Evolutionary conservation across 2,113 vertebrate genomes (phyloP).

Genomic region (Notothenia rossii): DNA sequence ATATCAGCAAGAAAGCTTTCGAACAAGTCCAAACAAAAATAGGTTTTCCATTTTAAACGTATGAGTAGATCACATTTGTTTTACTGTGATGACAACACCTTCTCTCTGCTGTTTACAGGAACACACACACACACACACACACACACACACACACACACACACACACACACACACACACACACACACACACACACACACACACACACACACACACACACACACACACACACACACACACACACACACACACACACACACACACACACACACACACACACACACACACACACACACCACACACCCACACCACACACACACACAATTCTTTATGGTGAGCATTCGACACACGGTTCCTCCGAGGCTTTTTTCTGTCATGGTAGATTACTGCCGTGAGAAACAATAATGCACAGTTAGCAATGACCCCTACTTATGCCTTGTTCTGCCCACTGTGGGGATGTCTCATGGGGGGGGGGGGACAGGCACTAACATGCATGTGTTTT

Average conservation of each 20-base stretch:
- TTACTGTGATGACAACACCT: neutral
- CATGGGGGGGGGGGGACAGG: neutral
- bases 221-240: too few species aligned
- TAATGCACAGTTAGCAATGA: slow-evolving; percentile 24
- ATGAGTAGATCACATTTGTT: neutral
- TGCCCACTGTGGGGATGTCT: neutral
- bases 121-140: neutral
- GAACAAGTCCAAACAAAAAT: neutral
- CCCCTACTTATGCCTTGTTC: slow-evolving; percentile 14
- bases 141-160: neutral
- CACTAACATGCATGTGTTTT: neutral
- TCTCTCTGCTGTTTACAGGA: neutral
- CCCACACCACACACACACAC: slow-evolving; percentile 5
- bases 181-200: too few species aligned
- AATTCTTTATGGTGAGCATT: slow-evolving; percentile 4
- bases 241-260: too few species aligned
- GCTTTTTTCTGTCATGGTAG: too few species aligned
- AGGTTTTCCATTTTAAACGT: slow-evolving; percentile 33
- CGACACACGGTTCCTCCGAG: slow-evolving; percentile 17
- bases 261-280: too few species aligned
- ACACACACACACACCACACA: too few species aligned
- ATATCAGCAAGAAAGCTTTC: neutral
- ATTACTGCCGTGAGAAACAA: slow-evolving; percentile 52
- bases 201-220: too few species aligned
- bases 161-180: too few species aligned